Evolutionary conservation across 2,888 invertebrate species (phyloP).

Genomic region (Hyposoter didymator): DNA sequence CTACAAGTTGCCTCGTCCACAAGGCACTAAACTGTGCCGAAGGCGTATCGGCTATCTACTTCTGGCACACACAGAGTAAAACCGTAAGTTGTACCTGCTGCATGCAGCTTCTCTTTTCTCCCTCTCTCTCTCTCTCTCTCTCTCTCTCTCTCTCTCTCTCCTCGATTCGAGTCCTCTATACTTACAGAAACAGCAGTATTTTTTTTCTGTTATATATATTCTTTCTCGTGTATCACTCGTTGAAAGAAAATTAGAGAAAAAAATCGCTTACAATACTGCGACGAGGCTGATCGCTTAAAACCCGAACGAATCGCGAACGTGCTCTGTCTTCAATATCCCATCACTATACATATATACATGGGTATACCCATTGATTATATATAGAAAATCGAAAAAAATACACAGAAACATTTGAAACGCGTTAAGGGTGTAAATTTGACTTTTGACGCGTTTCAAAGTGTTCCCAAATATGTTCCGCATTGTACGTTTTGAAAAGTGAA

Average conservation of each 20-base stretch:
- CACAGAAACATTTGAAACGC: conserved; percentile 54
- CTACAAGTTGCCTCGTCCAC: conserved; percentile 66
- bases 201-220: conserved; percentile 31
- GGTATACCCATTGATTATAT: not conserved
- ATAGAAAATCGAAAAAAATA: conserved; percentile 27
- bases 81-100: conserved; percentile 58
- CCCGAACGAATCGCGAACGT: conserved; percentile 63
- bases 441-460: conserved; percentile 40
- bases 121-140: conserved; percentile 9
- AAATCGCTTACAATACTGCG: conserved; percentile 24
- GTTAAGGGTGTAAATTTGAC: conserved; percentile 49
- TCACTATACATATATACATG: conserved; percentile 26
- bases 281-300: conserved; percentile 52
- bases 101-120: conserved; percentile 21
- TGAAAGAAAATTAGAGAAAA: conserved; percentile 38
- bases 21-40: conserved; percentile 66
- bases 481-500: conserved; percentile 37
- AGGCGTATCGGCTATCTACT: conserved; percentile 48
- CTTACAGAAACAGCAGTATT: conserved; percentile 26
- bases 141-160: too few species aligned
- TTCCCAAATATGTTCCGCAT: conserved; percentile 52
- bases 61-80: conserved; percentile 43
- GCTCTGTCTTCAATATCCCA: conserved; percentile 47
- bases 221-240: conserved; percentile 30
- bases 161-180: not conserved